Conservation (phyloP, 2,797 vertebrate species). For the Mormyrops attenuatus region DNA sequence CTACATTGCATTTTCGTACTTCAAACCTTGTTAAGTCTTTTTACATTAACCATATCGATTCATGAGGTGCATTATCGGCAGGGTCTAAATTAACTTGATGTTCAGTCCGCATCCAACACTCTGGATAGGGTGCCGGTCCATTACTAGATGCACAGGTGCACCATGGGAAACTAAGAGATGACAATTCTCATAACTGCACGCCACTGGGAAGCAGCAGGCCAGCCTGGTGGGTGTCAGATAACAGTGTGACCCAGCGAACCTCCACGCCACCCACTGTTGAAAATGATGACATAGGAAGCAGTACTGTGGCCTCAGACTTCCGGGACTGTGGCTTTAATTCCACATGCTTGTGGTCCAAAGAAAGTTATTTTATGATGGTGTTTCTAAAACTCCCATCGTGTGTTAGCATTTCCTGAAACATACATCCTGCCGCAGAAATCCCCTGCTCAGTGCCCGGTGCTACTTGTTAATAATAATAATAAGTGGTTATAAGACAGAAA, state of each 20-base stretch:
- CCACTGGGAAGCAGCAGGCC: background rate
- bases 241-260: background rate
- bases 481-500: background rate
- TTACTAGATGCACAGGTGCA: background rate
- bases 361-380: background rate
- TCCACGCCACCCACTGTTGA: background rate
- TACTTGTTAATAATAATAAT: background rate
- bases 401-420: background rate
- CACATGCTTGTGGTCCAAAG: background rate
- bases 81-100: background rate
- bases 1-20: background rate
- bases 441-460: background rate
- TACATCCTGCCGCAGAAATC: background rate
- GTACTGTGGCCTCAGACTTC: background rate
- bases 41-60: background rate
- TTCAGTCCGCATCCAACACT: background rate
- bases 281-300: background rate
- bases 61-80: background rate
- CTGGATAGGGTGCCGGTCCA: background rate
- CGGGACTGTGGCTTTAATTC: background rate
- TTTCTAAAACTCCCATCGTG: background rate
- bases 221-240: background rate
- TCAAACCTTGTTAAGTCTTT: background rate
- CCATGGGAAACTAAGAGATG: background rate
- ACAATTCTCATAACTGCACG: background rate